Evolutionary conservation across 2,113 vertebrate genomes (phyloP).

Genomic region (Alaudala cheleensis): DNA sequence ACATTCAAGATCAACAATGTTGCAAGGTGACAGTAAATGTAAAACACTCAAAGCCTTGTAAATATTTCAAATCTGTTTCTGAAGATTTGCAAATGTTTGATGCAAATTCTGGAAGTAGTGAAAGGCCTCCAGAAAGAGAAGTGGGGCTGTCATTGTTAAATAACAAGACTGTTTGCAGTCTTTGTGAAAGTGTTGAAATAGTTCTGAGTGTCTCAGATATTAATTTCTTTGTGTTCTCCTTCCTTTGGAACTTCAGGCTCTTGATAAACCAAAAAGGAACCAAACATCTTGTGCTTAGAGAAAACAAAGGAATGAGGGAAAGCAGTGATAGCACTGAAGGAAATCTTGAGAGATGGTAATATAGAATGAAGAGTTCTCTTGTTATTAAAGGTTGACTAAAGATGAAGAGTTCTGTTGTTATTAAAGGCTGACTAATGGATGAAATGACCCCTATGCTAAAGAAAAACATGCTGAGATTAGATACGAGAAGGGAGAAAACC

Average conservation of each 20-base stretch:
- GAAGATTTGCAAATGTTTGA: background rate
- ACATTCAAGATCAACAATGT: background rate
- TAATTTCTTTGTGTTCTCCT: background rate
- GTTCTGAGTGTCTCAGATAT: background rate
- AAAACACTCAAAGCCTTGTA: constrained; percentile 6
- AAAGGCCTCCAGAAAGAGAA: background rate
- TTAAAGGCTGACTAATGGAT: too few species aligned
- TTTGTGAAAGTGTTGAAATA: background rate
- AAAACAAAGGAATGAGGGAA: background rate
- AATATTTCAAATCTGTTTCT: constrained; percentile 44
- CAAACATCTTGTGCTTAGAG: background rate
- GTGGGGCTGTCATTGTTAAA: background rate
- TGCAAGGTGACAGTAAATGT: background rate
- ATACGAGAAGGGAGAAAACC: background rate
- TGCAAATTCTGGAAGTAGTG: background rate
- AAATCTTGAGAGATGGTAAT: background rate
- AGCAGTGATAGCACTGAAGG: background rate
- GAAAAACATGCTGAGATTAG: background rate
- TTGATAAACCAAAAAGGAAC: background rate
- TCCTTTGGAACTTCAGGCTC: background rate
- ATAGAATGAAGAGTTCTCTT: background rate
- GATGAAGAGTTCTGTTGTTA: too few species aligned
- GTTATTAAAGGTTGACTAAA: background rate
- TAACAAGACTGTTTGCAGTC: background rate
- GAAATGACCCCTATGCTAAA: background rate